A percentile compares a stretch with the other conserved stretches of the same genome.
These are phyloP conservation scores for Branchinecta lynchi DNA, from an alignment of 1,140 invertebrate species.

Conservation along the genomic window DNA sequence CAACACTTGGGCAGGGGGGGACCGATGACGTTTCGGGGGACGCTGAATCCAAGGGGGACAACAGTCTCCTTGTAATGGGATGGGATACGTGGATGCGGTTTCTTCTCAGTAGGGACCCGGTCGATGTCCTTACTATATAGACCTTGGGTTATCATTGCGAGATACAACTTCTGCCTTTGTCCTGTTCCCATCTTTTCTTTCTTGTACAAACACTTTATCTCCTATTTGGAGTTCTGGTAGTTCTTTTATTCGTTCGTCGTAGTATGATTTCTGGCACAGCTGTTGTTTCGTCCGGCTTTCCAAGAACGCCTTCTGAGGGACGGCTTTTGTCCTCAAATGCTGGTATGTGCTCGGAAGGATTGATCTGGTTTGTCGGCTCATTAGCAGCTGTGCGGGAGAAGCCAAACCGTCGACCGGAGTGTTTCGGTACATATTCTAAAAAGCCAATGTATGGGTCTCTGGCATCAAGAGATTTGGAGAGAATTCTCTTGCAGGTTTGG, in stretches of 20 bases:
- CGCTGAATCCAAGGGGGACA: not conserved
- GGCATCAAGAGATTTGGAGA: not conserved
- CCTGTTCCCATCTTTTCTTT: not conserved
- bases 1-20: constrained; percentile 1
- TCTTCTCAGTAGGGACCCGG: constrained; percentile 4
- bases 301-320: not conserved
- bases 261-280: constrained; percentile 9
- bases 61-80: not conserved
- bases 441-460: not conserved
- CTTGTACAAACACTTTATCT: constrained; percentile 4
- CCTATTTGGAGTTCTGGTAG: not conserved
- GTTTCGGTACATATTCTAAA: constrained; percentile 10
- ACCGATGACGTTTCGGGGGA: not conserved
- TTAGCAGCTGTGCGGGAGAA: not conserved
- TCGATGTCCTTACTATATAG: constrained; percentile 1
- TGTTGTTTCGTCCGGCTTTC: constrained; percentile 8
- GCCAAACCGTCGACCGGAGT: constrained; percentile 4
- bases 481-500: not conserved
- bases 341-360: not conserved
- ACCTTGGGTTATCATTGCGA: not conserved
- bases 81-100: constrained; percentile 1
- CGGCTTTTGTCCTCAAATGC: not conserved
- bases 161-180: constrained; percentile 1
- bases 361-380: constrained; percentile 4
- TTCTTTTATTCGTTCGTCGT: constrained; percentile 1